Base-by-base conservation (phyloP, 2,113 vertebrate species). In the Budorcas taxicolor region DNA sequence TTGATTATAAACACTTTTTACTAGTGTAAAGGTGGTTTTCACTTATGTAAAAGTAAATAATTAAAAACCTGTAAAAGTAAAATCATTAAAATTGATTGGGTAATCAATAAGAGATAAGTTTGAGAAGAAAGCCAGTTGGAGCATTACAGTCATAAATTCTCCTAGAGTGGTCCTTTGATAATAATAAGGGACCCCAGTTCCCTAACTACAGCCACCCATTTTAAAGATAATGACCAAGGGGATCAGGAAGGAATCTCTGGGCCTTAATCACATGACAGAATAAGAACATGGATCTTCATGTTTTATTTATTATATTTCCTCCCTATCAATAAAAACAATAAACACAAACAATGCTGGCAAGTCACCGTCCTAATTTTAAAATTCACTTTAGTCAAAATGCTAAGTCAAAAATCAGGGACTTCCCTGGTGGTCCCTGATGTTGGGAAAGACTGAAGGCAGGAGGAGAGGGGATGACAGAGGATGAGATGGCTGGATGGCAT, bases 41-140 rank as follows among this genome's bases (percentile, higher is more conserved):
- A 74, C 13, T 47, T 97, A 40, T 87, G 17, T 94, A 91, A 84
- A 97, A 47, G 10, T 92, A 85, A 89, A 80, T 84, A 90, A 87
- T 95, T 85, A 47, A 85, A 91, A 96, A 25, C 53, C 3, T 71
- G 19, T 60, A 95, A 58, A 97, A 83, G 85, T 90, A 52, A 71
- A 88, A 95, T 40, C 83, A 87, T 94, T 83, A 96, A 88, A 84
- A 90, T 2, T 87, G 87, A 91, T 3, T 43, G 40, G 4, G 11
- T 81, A 64, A 60, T 80, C 52, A 71, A n/a, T 29, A 92, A 36
- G 27, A 95, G 81, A 87, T 43, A n/a, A 87, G 80, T 71, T 23
- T 43, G 29, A 92, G 95, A 40, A 84, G 67, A 84, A 91, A 92
- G 74, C 14, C 92, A 43, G 27, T 0, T 81, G 58, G 25, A 82